A percentile compares a stretch with the other conserved stretches of the same genome.
These are phyloP conservation scores for Bombus balteatus DNA, from an alignment of 1,140 invertebrate species.

Conservation along the genomic window DNA sequence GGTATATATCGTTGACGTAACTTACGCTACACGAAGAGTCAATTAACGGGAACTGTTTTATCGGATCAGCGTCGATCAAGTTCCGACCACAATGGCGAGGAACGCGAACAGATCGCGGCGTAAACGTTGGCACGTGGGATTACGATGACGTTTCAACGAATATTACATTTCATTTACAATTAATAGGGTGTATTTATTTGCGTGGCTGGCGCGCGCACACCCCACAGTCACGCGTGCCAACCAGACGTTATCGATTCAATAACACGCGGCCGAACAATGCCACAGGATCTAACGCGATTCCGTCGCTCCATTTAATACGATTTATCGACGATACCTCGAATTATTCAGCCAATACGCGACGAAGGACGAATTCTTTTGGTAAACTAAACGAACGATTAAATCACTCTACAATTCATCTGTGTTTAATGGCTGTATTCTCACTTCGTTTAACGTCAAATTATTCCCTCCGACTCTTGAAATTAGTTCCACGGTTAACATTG, in stretches of 20 bases:
- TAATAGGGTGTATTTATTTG: conserved; percentile 34
- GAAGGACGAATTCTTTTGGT: background rate
- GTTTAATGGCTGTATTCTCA: background rate
- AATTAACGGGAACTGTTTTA: conserved; percentile 53
- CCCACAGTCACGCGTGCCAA: conserved; percentile 16
- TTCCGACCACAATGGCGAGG: conserved; percentile 16
- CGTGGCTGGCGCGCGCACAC: conserved; percentile 2
- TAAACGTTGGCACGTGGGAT: conserved; percentile 7
- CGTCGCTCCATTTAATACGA: conserved; percentile 19
- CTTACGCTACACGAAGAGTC: conserved; percentile 39
- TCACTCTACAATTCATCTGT: background rate
- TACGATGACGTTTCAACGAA: background rate
- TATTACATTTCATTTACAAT: conserved; percentile 35
- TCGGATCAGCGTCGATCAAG: conserved; percentile 51
- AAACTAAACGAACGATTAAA: background rate
- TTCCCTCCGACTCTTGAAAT: background rate
- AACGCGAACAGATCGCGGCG: background rate
- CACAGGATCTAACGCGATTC: conserved; percentile 3
- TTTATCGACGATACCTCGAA: conserved; percentile 15
- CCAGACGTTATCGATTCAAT: conserved; percentile 38
- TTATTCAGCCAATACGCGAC: background rate
- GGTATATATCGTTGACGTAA: conserved; percentile 19
- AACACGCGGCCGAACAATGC: conserved; percentile 11
- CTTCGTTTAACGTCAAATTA: background rate
- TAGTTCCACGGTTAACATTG: too few species aligned